A percentile compares a stretch with the other conserved stretches of the same genome.
Evolutionary conservation across 2,797 vertebrate genomes (phyloP).

Genomic region (Sebastes aleutianus): DNA sequence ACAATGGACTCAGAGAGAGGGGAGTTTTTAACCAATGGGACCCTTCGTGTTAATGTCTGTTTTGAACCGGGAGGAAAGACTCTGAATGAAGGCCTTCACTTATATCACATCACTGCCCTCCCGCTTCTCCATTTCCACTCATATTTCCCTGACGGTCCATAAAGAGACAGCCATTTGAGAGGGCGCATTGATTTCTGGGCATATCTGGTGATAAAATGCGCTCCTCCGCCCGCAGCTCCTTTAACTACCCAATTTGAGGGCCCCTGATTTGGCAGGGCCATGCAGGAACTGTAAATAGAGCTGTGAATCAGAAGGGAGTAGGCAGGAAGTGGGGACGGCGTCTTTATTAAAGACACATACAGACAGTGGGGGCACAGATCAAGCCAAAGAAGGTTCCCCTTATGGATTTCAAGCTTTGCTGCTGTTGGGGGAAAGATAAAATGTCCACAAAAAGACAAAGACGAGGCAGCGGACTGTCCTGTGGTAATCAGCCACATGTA

Average conservation of each 20-base stretch:
- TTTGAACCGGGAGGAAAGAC: conserved; percentile 65
- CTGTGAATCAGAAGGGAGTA: conserved; percentile 65
- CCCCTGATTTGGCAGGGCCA: conserved; percentile 74
- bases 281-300: conserved; percentile 79
- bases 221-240: conserved; percentile 73
- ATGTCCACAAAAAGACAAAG: conserved; percentile 25
- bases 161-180: conserved; percentile 82
- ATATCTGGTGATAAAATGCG: conserved; percentile 82
- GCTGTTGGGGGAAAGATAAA: conserved; percentile 38
- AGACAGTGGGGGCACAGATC: conserved; percentile 39
- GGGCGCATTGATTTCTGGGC: conserved; percentile 82
- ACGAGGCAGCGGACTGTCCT: background rate
- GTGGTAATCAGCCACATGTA: background rate
- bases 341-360: conserved; percentile 64
- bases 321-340: conserved; percentile 42
- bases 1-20: conserved; percentile 65
- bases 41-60: conserved; percentile 70
- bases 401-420: conserved; percentile 19
- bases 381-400: conserved; percentile 27
- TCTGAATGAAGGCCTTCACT: conserved; percentile 72
- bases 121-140: conserved; percentile 71
- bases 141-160: conserved; percentile 80
- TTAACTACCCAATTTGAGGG: conserved; percentile 82
- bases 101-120: conserved; percentile 69
- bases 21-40: conserved; percentile 69